Conservation (phyloP, 2,888 invertebrate genomes). For the Rhogogaster chlorosoma region DNA sequence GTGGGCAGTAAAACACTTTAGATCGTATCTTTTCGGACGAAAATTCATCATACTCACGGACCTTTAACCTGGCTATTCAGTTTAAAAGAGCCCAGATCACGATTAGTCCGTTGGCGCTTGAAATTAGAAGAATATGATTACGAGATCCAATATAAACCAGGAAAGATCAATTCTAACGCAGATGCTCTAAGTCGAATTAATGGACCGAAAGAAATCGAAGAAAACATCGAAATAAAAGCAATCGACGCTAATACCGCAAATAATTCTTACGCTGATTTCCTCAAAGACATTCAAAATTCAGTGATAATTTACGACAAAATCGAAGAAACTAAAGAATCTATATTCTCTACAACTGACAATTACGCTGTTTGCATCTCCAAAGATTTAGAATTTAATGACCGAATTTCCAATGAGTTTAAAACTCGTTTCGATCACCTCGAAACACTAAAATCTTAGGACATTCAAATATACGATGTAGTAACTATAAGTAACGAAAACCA, state of each 20-base stretch:
- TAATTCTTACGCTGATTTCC: conserved; percentile 18
- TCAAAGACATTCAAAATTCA: not conserved
- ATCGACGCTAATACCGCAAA: not conserved
- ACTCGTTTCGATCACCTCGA: conserved; percentile 36
- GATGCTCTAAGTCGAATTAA: conserved; percentile 61
- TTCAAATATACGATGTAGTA: conserved; percentile 7
- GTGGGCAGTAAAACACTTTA: conserved; percentile 69
- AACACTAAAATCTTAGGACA: conserved; percentile 15
- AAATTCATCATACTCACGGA: conserved; percentile 70
- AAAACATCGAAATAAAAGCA: conserved; percentile 11
- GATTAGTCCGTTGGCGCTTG: conserved; percentile 67
- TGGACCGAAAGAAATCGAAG: not conserved
- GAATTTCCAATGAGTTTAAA: conserved; percentile 25
- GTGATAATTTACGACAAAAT: conserved; percentile 3
- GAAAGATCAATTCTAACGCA: conserved; percentile 65
- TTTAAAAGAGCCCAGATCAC: conserved; percentile 65
- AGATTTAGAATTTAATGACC: conserved; percentile 29
- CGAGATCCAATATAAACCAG: conserved; percentile 66
- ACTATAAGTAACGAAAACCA: not conserved
- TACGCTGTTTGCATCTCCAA: conserved; percentile 44
- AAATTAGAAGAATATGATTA: conserved; percentile 69
- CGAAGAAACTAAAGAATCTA: not conserved
- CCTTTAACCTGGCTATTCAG: conserved; percentile 70
- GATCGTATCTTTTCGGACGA: conserved; percentile 72
- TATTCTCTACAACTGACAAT: conserved; percentile 1